Conservation (phyloP, 2,797 vertebrate species). For the Eospalax fontanierii region DNA sequence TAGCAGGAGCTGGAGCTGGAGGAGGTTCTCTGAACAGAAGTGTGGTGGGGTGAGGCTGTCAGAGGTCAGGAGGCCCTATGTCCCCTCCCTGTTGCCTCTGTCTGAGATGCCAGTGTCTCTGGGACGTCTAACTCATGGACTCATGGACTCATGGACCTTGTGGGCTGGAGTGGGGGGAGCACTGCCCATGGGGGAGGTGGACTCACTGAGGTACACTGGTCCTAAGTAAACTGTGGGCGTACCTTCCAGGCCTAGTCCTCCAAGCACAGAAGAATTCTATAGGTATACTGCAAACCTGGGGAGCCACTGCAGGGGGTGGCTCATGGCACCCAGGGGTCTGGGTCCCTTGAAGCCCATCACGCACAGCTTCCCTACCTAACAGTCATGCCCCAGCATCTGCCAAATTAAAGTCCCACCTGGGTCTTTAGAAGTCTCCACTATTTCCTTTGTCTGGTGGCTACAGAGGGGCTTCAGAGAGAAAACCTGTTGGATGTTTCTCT, state of each 20-base stretch:
- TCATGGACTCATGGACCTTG: not conserved
- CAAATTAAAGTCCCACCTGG: not conserved
- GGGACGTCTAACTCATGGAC: not conserved
- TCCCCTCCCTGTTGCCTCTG: not conserved
- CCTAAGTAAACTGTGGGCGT: too few relatives aligned
- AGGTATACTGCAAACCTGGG: not conserved
- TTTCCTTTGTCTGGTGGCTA: not conserved
- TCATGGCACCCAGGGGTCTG: not conserved
- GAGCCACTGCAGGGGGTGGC: rapidly evolving
- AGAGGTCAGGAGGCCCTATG: not conserved
- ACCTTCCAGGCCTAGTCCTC: not conserved
- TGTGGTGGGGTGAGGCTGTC: not conserved
- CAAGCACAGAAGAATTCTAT: not conserved
- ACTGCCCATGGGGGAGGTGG: not conserved
- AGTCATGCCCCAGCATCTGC: not conserved
- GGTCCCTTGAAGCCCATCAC: not conserved
- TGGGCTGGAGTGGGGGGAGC: not conserved
- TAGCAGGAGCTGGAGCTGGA: not conserved
- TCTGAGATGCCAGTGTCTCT: constrained; percentile 1
- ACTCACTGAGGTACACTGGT: not conserved
- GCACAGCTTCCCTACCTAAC: not conserved
- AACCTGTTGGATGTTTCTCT: not conserved
- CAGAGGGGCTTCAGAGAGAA: not conserved
- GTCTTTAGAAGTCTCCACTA: not conserved
- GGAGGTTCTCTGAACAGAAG: not conserved